Base-by-base conservation (phyloP, 2,888 invertebrate genomes). In the Agrochola lychnidis region DNA sequence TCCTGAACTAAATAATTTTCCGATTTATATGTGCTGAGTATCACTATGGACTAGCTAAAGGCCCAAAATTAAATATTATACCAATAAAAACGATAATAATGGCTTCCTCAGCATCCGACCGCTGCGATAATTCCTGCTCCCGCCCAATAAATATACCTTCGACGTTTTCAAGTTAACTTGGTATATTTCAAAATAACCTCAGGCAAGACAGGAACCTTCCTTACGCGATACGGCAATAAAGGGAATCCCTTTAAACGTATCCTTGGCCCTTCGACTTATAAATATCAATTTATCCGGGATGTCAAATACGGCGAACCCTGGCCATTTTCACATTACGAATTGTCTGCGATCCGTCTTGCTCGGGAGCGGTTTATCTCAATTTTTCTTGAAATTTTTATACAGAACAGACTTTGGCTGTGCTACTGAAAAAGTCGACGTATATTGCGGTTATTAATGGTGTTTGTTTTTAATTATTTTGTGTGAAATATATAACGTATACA, bases 31-130 rank as follows among this genome's bases (percentile, higher is more conserved):
- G 95, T 92, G 84, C 88, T 92, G 88, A 90, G 89, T 88, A 90
- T 91, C 91, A 92, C 89, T 82, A 89, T 83, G 88, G 91, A 90
- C 92, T 92, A 93, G 92, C 91, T 93, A 93, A 95, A 94, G 92
- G 93, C 89, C 94, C 93, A 94, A 96, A 96, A 96, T 96, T 96
- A 96, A 96, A 96, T 96, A 96, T 96, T 95, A 96, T 96, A 95
- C 96, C 96, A 96, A 96, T 96, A 96, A 96, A 96, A 96, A 93
- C 94, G 94, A 96, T 96, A 94, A 94, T 96, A 96, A 96, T 94
- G 94, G 94, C 94, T 93, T 94, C 95, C 96, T 93, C 88, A 85
- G 91, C 94, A 94, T 96, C 96, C 96, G 95, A 92, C 91, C 90
- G 88, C 90, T 30, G 90, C 94, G 96, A 96, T 96, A 96, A 96